A percentile compares a stretch with the other conserved stretches of the same genome.
phyloP scores from a whole-genome alignment of 2,888 invertebrate species.

The Cancer borealis region DNA sequence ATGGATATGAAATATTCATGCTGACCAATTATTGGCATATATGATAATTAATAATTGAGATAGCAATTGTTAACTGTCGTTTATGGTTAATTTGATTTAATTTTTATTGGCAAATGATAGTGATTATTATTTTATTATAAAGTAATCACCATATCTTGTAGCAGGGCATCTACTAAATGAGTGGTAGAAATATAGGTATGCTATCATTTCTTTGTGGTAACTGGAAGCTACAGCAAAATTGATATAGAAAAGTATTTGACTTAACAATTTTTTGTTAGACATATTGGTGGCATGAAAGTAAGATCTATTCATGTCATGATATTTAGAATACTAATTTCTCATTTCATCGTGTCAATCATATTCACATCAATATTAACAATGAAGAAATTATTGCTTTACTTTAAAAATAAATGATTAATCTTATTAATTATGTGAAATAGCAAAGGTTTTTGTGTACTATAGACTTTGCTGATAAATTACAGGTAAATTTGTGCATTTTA shows the following conservation, averaged over 20 bases:
- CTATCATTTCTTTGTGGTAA: not conserved
- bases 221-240: not conserved
- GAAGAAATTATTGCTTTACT: too few relatives aligned
- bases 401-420: too few relatives aligned
- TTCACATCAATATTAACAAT: too few relatives aligned
- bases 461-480: too few relatives aligned
- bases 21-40: too few relatives aligned
- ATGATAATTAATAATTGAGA: not conserved
- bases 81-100: not conserved
- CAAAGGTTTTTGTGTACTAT: too few relatives aligned
- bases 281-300: not conserved
- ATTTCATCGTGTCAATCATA: too few relatives aligned
- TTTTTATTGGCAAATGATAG: not conserved
- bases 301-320: not conserved
- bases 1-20: not conserved
- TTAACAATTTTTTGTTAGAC: not conserved
- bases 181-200: not conserved
- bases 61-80: not conserved
- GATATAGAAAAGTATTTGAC: not conserved
- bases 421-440: too few relatives aligned
- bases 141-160: not conserved
- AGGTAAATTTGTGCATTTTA: too few relatives aligned
- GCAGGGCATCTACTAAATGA: not conserved
- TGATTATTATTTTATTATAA: not conserved
- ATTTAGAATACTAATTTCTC: not conserved